phyloP scores from a whole-genome alignment of 2,888 invertebrate species.

The Torymus tubicola region DNA sequence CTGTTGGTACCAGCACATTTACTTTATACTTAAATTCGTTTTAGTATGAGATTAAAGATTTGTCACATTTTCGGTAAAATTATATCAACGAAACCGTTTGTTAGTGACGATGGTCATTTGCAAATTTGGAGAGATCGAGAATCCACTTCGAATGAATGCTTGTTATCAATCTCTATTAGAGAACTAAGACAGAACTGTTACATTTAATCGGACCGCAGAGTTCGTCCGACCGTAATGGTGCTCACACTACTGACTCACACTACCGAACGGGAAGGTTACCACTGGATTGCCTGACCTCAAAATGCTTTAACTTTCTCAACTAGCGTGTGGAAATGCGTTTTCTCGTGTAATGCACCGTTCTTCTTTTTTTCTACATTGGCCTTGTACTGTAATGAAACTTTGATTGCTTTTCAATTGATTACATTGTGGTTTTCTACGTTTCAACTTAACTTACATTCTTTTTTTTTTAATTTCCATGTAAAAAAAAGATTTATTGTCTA shows the following conservation, averaged over 20 bases:
- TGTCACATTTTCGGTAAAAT: neutral
- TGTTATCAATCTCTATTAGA: conserved; percentile 45
- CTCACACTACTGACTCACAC: conserved; percentile 40
- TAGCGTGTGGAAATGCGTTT: neutral
- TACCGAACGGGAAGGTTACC: conserved; percentile 32
- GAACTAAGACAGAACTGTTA: conserved; percentile 34
- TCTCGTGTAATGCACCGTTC: neutral
- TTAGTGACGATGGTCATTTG: neutral
- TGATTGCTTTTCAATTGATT: no score
- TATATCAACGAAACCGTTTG: neutral
- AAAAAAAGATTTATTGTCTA: no score
- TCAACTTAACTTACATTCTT: no score
- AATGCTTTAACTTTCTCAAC: conserved; percentile 30
- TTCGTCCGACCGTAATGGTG: conserved; percentile 44
- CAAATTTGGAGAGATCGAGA: conserved; percentile 11
- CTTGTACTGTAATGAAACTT: no score
- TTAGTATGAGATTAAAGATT: no score
- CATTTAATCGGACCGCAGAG: conserved; percentile 38
- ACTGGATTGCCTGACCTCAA: conserved; percentile 36
- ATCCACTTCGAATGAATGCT: conserved; percentile 22
- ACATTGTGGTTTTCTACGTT: no score
- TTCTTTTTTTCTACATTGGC: neutral
- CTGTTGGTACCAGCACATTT: no score
- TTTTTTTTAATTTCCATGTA: no score
- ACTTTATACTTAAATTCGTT: no score